Percentiles rank a stretch among this genome's conserved stretches.
phyloP scores from a whole-genome alignment of 1,140 invertebrate species.

The Dendrolimus kikuchii region DNA sequence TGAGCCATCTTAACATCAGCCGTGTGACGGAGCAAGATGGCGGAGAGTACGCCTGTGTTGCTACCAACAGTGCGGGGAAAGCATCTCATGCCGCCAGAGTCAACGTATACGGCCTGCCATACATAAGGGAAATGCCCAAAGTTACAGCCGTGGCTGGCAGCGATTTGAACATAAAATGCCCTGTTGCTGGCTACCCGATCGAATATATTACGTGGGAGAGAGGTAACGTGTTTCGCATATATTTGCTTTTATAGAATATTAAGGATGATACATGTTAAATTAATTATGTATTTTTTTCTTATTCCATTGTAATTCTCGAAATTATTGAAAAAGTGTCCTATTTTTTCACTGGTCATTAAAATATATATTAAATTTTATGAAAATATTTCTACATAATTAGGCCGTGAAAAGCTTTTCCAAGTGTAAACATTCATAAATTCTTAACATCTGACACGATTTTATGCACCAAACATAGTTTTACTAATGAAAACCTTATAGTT shows the following conservation, averaged over 20 bases:
- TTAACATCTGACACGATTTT: too few species aligned
- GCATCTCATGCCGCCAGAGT: slow-evolving; percentile 87
- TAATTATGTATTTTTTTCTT: too few species aligned
- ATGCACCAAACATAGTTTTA: too few species aligned
- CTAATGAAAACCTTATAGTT: too few species aligned
- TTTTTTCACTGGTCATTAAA: too few species aligned
- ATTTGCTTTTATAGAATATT: neutral
- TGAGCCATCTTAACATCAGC: slow-evolving; percentile 95
- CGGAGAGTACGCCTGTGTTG: slow-evolving; percentile 91
- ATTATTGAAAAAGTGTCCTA: too few species aligned
- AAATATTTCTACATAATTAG: too few species aligned
- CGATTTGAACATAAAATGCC: slow-evolving; percentile 90
- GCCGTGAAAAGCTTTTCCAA: too few species aligned
- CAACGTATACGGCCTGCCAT: slow-evolving; percentile 93
- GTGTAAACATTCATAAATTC: too few species aligned
- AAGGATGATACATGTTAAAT: too few species aligned
- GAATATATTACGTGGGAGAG: slow-evolving; percentile 91
- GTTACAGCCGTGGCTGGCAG: slow-evolving; percentile 91
- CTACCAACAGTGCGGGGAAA: slow-evolving; percentile 84
- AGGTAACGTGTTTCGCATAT: slow-evolving; percentile 72
- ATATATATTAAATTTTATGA: too few species aligned
- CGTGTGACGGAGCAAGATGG: slow-evolving; percentile 91
- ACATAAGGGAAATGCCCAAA: slow-evolving; percentile 92
- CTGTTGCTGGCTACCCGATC: slow-evolving; percentile 94
- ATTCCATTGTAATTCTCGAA: too few species aligned